phyloP scores from a whole-genome alignment of 2,797 vertebrate species.

The Falco peregrinus region DNA sequence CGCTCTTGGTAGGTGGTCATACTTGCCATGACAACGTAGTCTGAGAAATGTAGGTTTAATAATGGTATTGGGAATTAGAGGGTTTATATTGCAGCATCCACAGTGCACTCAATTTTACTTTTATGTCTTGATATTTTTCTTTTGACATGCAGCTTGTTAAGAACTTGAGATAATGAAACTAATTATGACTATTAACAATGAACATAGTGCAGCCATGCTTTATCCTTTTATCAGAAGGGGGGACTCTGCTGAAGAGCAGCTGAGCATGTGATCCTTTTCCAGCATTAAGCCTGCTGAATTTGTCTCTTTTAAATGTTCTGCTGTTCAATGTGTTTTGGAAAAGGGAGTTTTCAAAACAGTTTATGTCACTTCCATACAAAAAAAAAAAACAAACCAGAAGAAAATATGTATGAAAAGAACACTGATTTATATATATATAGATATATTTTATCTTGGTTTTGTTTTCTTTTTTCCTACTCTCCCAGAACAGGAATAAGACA shows the following conservation, averaged over 20 bases:
- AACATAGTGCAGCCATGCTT: neutral
- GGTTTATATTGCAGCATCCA: neutral
- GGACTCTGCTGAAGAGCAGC: neutral
- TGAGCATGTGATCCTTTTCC: neutral
- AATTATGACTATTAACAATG: neutral
- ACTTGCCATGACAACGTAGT: neutral
- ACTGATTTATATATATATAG: neutral
- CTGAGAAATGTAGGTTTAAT: neutral
- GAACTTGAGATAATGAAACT: neutral
- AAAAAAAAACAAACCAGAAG: neutral
- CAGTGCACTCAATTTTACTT: neutral
- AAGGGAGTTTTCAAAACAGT: neutral
- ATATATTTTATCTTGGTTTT: neutral
- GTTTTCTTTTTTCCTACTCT: neutral
- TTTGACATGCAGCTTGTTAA: neutral
- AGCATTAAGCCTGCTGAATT: neutral
- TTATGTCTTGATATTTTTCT: neutral
- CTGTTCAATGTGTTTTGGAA: rapidly evolving
- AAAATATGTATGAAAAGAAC: neutral
- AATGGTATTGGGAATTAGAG: neutral
- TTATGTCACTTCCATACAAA: rapidly evolving
- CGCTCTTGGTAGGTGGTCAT: neutral
- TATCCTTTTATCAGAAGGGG: neutral
- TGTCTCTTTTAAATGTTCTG: neutral
- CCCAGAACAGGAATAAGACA: neutral